Conservation (phyloP, 2,113 vertebrate genomes). For the Gulo gulo region DNA sequence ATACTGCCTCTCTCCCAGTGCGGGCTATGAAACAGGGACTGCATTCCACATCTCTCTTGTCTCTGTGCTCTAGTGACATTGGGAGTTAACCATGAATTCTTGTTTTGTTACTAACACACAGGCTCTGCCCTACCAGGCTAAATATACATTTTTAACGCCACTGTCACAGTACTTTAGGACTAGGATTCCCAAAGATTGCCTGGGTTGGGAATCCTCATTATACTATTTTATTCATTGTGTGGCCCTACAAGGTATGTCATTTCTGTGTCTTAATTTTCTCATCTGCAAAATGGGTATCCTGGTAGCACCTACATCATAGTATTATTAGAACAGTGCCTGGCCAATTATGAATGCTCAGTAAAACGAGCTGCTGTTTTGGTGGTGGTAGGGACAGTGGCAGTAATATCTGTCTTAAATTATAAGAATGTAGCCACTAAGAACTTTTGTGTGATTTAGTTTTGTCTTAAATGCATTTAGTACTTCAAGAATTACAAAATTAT, state of each 20-base stretch:
- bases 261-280: slow-evolving; percentile 13
- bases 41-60: not conserved
- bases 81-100: not conserved
- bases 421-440: not conserved
- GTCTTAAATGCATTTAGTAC: not conserved
- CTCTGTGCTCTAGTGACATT: not conserved
- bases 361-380: not conserved
- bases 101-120: not conserved
- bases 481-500: not conserved
- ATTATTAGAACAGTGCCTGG: not conserved
- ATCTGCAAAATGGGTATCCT: not conserved
- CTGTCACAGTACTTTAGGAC: not conserved
- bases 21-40: not conserved
- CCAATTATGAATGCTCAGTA: not conserved
- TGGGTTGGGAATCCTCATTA: not conserved
- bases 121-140: not conserved
- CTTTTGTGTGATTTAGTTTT: not conserved
- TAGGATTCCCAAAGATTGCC: not conserved
- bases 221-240: not conserved
- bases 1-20: not conserved
- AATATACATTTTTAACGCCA: not conserved
- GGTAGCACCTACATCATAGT: not conserved
- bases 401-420: not conserved
- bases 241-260: not conserved
- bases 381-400: not conserved